Conservation (phyloP, 2,113 vertebrate species). For the Toxostoma redivivum region DNA sequence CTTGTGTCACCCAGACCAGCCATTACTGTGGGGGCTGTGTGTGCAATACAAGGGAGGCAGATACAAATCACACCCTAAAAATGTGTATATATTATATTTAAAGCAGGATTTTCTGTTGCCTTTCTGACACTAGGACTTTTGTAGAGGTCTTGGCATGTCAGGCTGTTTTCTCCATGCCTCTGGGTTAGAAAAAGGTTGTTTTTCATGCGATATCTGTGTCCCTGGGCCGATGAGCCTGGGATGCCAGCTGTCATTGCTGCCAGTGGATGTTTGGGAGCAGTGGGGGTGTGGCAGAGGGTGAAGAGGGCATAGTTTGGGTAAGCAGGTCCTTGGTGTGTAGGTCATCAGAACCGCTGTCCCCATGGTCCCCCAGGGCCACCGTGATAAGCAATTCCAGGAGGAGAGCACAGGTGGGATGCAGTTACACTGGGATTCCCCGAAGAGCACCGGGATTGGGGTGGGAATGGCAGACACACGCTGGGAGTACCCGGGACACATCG, state of each 20-base stretch:
- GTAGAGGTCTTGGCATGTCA: not conserved
- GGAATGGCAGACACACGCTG: not conserved
- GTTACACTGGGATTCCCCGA: accelerated
- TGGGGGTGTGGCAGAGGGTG: not conserved
- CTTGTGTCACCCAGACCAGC: not conserved
- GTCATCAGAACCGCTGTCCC: not conserved
- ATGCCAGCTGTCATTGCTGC: accelerated
- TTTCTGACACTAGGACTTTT: not conserved
- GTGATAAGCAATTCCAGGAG: accelerated
- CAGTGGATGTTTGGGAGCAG: accelerated
- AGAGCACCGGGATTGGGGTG: accelerated
- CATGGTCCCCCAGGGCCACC: accelerated
- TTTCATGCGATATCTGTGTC: not conserved
- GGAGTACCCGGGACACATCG: not conserved
- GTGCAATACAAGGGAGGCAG: not conserved
- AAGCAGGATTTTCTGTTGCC: not conserved
- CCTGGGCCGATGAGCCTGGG: accelerated
- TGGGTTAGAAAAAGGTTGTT: not conserved
- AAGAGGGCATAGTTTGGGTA: not conserved
- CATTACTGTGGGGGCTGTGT: not conserved
- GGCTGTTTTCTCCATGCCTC: accelerated
- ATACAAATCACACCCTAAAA: not conserved
- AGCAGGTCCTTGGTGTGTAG: accelerated
- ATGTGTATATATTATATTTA: not conserved
- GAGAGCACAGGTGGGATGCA: not conserved